Evolutionary conservation across 92 coral and sea anemone genomes (phyloP).

Genomic region (Zoanthus solanderi): DNA sequence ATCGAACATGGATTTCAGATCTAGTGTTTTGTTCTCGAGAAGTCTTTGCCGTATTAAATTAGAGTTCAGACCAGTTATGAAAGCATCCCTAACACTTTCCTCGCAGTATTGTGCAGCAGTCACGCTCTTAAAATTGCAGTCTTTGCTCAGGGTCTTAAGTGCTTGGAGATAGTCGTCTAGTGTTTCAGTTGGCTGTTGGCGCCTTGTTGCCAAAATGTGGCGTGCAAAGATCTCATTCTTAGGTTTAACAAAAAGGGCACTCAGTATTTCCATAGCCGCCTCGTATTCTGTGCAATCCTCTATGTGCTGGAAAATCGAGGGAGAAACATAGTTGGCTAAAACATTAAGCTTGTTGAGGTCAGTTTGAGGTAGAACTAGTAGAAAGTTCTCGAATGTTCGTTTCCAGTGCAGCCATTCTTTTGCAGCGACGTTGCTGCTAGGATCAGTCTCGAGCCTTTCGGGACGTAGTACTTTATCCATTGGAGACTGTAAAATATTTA

Average conservation of each 20-base stretch:
- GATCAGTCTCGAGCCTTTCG: too few relatives aligned
- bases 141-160: slow-evolving; percentile 46
- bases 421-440: too few relatives aligned
- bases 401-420: too few relatives aligned
- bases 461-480: too few relatives aligned
- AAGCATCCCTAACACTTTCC: not conserved
- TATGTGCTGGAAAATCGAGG: slow-evolving; percentile 18
- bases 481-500: too few relatives aligned
- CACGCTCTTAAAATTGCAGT: slow-evolving; percentile 50
- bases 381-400: too few relatives aligned
- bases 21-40: too few relatives aligned
- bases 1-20: too few relatives aligned
- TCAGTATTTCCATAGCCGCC: too few relatives aligned
- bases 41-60: too few relatives aligned
- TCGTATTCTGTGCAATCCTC: slow-evolving; percentile 4
- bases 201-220: slow-evolving; percentile 52
- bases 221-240: slow-evolving; percentile 12
- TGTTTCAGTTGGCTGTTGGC: slow-evolving; percentile 1
- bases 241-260: not conserved
- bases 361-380: too few relatives aligned
- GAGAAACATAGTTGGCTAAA: slow-evolving; percentile 31
- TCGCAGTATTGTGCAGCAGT: not conserved
- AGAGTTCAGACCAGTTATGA: slow-evolving; percentile 31
- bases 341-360: not conserved
- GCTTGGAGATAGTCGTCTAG: not conserved